A percentile compares a stretch with the other conserved stretches of the same genome.
These are phyloP conservation scores for Trimorus sp. DNA, from an alignment of 2,888 invertebrate species.

Conservation along the genomic window DNA sequence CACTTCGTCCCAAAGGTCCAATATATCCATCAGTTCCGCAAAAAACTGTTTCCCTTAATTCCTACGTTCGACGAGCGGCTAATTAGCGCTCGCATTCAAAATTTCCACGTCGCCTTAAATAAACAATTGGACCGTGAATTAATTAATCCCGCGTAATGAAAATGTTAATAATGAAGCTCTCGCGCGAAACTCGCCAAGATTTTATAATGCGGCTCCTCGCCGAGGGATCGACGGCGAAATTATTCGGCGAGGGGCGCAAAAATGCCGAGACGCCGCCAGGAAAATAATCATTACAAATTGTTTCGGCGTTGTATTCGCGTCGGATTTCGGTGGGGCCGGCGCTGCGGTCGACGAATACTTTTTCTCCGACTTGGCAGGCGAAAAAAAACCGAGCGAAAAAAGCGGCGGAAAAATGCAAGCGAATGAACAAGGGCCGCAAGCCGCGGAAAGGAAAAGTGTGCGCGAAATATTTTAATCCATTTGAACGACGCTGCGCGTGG, in stretches of 20 bases:
- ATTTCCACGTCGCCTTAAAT: no score
- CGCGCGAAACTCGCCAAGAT: background rate
- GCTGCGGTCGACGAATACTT: constrained; percentile 35
- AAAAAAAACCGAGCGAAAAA: constrained; percentile 11
- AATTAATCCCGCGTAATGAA: constrained; percentile 31
- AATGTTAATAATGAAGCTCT: constrained; percentile 35
- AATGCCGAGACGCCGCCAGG: background rate
- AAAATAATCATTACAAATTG: constrained; percentile 48
- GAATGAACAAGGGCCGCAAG: constrained; percentile 3
- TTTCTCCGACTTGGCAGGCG: constrained; percentile 6
- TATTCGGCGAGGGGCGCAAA: constrained; percentile 14
- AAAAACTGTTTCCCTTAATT: no score
- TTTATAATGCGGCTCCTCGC: no score
- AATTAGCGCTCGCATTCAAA: no score
- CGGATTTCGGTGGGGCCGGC: constrained; percentile 34
- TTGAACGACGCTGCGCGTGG: constrained; percentile 42
- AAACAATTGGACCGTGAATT: background rate
- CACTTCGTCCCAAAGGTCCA: no score
- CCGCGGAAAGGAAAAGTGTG: constrained; percentile 47
- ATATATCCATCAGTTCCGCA: no score
- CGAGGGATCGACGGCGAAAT: constrained; percentile 13
- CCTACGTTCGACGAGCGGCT: no score
- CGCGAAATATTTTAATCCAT: constrained; percentile 58
- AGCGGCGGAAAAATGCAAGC: background rate
- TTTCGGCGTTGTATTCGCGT: constrained; percentile 47